A percentile compares a stretch with the other conserved stretches of the same genome.
phyloP scores from a whole-genome alignment of 2,888 invertebrate species.

The Caenorhabditis doughertyi region DNA sequence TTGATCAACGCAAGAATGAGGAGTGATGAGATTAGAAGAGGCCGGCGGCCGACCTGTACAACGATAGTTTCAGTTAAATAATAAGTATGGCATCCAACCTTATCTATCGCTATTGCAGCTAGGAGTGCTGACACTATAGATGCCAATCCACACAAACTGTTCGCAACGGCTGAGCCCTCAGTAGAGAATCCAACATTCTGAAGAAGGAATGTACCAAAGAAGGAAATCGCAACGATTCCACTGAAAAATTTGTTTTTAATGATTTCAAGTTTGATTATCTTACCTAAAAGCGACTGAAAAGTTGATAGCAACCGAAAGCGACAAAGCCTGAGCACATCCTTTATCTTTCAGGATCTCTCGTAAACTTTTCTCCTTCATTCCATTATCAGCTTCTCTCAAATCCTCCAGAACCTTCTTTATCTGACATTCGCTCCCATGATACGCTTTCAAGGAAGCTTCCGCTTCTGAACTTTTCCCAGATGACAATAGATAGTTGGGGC shows the following conservation, averaged over 20 bases:
- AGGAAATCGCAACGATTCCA: constrained; percentile 77
- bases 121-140: constrained; percentile 74
- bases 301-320: constrained; percentile 69
- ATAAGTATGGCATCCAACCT: constrained; percentile 49
- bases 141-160: constrained; percentile 72
- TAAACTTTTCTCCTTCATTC: constrained; percentile 27
- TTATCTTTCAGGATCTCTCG: constrained; percentile 37
- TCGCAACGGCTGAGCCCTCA: constrained; percentile 72
- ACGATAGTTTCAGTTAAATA: neutral
- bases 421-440: constrained; percentile 39
- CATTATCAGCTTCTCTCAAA: constrained; percentile 10
- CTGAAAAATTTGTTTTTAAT: constrained; percentile 52
- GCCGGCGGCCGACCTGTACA: constrained; percentile 74
- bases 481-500: constrained; percentile 70
- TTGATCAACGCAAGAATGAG: constrained; percentile 71
- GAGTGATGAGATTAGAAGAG: constrained; percentile 72
- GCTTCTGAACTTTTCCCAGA: constrained; percentile 65
- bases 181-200: constrained; percentile 74
- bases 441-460: constrained; percentile 62
- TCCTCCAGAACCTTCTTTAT: constrained; percentile 50
- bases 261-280: neutral
- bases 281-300: constrained; percentile 67
- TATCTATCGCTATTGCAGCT: constrained; percentile 72
- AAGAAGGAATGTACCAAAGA: constrained; percentile 78
- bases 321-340: constrained; percentile 46